These are phyloP conservation scores for Ephestia elutella DNA, from an alignment of 1,140 invertebrate species.

Conservation along the genomic window DNA sequence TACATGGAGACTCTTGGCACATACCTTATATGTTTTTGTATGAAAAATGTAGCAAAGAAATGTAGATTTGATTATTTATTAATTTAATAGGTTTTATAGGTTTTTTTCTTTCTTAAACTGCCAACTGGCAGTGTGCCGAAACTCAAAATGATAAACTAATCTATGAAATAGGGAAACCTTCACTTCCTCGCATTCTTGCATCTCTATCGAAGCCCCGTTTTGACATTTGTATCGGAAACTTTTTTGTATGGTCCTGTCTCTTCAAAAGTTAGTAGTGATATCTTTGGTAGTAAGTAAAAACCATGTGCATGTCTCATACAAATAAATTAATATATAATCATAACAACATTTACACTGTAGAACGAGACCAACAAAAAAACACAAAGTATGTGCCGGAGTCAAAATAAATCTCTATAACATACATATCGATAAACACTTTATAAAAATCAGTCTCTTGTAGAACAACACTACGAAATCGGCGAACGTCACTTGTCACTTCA, in stretches of 20 bases:
- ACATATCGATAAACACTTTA: constrained; percentile 48
- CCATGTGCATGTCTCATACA: too few species aligned
- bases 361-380: not conserved
- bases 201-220: too few species aligned
- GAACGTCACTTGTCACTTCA: constrained; percentile 13
- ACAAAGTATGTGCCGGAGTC: constrained; percentile 32
- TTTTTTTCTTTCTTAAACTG: too few species aligned
- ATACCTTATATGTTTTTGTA: not conserved
- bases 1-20: constrained; percentile 15
- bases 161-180: too few species aligned
- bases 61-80: not conserved
- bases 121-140: too few species aligned
- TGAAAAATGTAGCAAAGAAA: not conserved
- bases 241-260: too few species aligned
- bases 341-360: constrained; percentile 13
- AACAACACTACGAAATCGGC: constrained; percentile 16
- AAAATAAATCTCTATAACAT: constrained; percentile 41
- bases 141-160: too few species aligned
- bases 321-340: not conserved
- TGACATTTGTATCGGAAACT: too few species aligned
- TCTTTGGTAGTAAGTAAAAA: not conserved
- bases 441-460: constrained; percentile 55
- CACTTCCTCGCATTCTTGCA: too few species aligned
- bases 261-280: too few species aligned
- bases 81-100: too few species aligned